Base-by-base conservation (phyloP, 2,797 vertebrate species). In the Gallinago stenura region DNA sequence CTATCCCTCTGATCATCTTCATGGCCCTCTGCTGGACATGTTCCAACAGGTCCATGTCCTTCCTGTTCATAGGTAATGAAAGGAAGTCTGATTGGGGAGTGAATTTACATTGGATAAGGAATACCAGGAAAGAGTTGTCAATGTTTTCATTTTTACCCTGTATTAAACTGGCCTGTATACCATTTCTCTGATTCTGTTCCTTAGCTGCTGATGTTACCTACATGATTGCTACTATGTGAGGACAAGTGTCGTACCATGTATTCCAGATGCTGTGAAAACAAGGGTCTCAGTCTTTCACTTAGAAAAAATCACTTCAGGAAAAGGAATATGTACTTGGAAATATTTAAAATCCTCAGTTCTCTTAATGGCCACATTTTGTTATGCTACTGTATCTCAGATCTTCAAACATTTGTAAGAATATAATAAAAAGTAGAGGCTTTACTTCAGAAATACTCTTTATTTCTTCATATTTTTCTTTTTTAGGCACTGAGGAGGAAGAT, bases 401-500 rank as follows among this genome's bases (percentile, higher is more conserved):
- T 83, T 48, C 39, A 62, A 60, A 16, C 9, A 6, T 51, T n/a
- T 70, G 28, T 80, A 45, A 93, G n/a, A 65, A 6, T 37, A 21
- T 33, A 76, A 43, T 51, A 51, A 22, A 70, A 80, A 12, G 51
- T 28, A 45, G 19, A 79, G 37, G 26, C 18, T 64, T 26, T 16
- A 28, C 33, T 79, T 69, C 15, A 43, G 26, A 21, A 19, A 9
- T 25, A 12, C 4, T 24, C 4, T 15, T 54, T 7, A 28, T 15
- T 28, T 56, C 30, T 16, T 57, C 18, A 9, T 43, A 43, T 43
- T 4, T 58, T 31, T 25, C 37, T 37, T 70, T 21, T 58, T 2
- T 80, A 98, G 98, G 99, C 62, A 99, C 99, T 0, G 98, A 97
- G 82, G 98, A 99, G 76, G 99, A 99, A 79, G 99, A 99, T 50